Base-by-base conservation (phyloP, 1,140 invertebrate genomes). In the Calycopis cecrops region DNA sequence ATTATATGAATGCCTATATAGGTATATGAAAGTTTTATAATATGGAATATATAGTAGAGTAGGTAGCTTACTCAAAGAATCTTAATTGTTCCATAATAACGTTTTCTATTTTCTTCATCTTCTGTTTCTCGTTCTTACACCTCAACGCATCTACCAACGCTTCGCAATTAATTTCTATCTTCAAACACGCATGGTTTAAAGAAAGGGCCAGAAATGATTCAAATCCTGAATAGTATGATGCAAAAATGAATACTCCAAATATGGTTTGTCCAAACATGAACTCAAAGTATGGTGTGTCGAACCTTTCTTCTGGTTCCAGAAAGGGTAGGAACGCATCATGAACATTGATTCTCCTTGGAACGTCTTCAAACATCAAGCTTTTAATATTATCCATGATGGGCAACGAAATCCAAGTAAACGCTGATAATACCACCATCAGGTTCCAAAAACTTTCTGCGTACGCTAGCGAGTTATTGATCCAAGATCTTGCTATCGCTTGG, bases 271-370 rank as follows among this genome's bases (percentile, higher is more conserved):
- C 35, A 28, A 71, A 72, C 12, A 71, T 55, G 0, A 68, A 35
- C 28, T 78, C 72, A 37, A 62, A 75, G 33, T 57, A 62, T 1
- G 70, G 73, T 0, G 63, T 66, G 1, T 69, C 52, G 48, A 69
- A 69, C 8, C 60, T 56, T 0, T 51, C 54, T 9, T 76, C 71
- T 0, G 64, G 60, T 0, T 59, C 49, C 1, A 48, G 12, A 44
- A 67, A 72, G 0, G 76, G 73, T 11, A 60, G 65, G 8, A 52
- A 54, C 4, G 72, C 9, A 10, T 78, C 71, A 49, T 78, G 73
- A 2, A 72, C 56, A 66, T 72, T 72, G 42, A 71, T 64, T 18
- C 63, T 65, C 0, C 11, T 35, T 0, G 71, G 63, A 8, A 66
- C 59, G 0, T 54, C 58, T 10, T 60, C 54, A 16, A 71, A 69